phyloP scores from a whole-genome alignment of 2,113 vertebrate species.

The Suncus etruscus region DNA sequence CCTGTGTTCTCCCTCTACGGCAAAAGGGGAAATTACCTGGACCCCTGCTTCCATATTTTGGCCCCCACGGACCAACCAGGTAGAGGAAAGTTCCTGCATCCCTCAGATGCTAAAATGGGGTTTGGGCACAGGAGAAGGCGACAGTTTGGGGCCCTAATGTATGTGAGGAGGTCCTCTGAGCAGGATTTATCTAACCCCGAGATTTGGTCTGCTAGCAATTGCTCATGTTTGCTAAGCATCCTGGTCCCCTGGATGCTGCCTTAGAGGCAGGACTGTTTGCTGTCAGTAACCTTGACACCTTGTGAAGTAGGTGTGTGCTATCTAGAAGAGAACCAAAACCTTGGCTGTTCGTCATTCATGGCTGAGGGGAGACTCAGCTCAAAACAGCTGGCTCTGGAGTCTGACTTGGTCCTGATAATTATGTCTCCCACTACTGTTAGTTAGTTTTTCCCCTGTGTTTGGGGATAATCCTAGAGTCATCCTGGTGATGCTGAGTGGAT shows the following conservation, averaged over 20 bases:
- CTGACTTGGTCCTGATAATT: background rate
- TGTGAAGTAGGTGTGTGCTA: background rate
- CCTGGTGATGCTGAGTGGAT: too few relatives aligned
- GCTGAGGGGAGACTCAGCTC: background rate
- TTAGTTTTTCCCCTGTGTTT: too few relatives aligned
- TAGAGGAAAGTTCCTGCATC: background rate
- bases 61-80: rapidly evolving
- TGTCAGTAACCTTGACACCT: background rate
- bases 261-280: background rate
- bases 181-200: background rate
- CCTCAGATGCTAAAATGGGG: background rate
- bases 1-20: too few relatives aligned
- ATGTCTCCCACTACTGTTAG: background rate
- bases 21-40: background rate
- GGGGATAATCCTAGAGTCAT: too few relatives aligned
- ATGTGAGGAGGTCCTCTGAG: background rate
- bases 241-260: background rate
- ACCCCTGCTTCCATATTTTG: background rate
- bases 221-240: background rate
- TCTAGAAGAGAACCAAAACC: background rate
- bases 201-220: background rate
- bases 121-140: too few relatives aligned
- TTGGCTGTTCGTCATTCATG: background rate
- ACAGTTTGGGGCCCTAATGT: too few relatives aligned
- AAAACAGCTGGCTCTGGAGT: background rate